Base-by-base conservation (phyloP, 2,797 vertebrate genomes). In the Chaunax sp. region DNA sequence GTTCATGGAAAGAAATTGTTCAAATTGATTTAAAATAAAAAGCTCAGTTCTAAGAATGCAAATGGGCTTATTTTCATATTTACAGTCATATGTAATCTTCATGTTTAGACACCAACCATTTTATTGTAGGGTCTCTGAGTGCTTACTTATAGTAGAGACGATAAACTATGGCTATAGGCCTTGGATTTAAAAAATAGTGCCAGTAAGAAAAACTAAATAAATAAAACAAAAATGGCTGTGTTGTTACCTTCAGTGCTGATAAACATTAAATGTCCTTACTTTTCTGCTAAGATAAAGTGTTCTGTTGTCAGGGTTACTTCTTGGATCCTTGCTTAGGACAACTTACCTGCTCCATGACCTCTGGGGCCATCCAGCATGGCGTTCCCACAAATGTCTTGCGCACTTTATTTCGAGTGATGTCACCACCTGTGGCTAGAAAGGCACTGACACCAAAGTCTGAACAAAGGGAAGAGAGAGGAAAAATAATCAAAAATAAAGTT, bases 291-390 rank as follows among this genome's bases (percentile, higher is more conserved):
- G 6, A 65, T 38, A n/a, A 33, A 46, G 30, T 20, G 62, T 38
- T 19, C 1, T 41, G 52, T 52, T 22, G 26, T 22, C 26, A 16
- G 30, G 44, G 50, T 41, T 52, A 37, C 4, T 11, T 46, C 16
- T 41, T 1, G 0, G 28, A 23, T 52, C 41, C 2, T 0, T 15
- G 28, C 7, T 19, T 22, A 51, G 49, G 4, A 55, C 5, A 8
- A 81, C 87, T 20, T 6, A 98, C 97, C 96, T 99, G 97, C 62
- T 99, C 97, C 97, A 99, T 99, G 65, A 99, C 97, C 88, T 99
- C 97, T 3, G 97, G 97, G 18, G 97, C 97, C 97, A 99, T 99
- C 97, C 97, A 99, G 83, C 97, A 99, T 15, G 97, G 97, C 1
- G 97, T 99, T 82, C 97, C 97, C 70, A 99, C 97, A 87, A 99